These are phyloP conservation scores for Lophura nycthemera DNA, from an alignment of 2,113 vertebrate genomes.

Conservation along the genomic window DNA sequence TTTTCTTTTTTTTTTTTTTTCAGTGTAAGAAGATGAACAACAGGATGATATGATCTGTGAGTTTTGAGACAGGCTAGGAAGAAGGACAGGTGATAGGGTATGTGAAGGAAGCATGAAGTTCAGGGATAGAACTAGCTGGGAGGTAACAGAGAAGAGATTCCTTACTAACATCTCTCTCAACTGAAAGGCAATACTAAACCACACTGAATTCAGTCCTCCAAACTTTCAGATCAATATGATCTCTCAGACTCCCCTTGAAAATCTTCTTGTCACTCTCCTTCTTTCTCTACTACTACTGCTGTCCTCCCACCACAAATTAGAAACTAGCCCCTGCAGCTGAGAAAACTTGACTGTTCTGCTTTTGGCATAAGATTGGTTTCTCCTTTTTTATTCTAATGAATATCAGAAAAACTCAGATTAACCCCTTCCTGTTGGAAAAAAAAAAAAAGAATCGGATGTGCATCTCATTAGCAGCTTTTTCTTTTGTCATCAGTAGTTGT, in stretches of 20 bases:
- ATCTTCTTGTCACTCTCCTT: not conserved
- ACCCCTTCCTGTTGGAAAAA: not conserved
- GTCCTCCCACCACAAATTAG: not conserved
- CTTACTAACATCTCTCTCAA: not conserved
- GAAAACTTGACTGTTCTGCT: not conserved
- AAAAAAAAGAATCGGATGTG: not conserved
- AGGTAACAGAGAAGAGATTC: not conserved
- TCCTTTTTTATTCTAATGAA: slow-evolving; percentile 3
- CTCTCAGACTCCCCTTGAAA: not conserved
- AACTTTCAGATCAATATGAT: not conserved
- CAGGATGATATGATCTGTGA: not conserved
- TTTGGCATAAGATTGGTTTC: not conserved
- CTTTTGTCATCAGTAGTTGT: not conserved
- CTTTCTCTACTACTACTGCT: not conserved
- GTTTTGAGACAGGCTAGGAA: not conserved
- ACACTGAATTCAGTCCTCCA: not conserved
- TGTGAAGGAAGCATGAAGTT: not conserved
- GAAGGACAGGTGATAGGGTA: not conserved
- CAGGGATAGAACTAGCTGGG: not conserved
- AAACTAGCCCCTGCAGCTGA: not conserved
- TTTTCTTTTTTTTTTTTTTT: not conserved
- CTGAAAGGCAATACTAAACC: not conserved
- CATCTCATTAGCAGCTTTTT: not conserved
- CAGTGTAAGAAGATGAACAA: not conserved
- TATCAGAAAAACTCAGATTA: not conserved